Conservation (phyloP, 2,888 invertebrate species). For the Apoda limacodes region DNA sequence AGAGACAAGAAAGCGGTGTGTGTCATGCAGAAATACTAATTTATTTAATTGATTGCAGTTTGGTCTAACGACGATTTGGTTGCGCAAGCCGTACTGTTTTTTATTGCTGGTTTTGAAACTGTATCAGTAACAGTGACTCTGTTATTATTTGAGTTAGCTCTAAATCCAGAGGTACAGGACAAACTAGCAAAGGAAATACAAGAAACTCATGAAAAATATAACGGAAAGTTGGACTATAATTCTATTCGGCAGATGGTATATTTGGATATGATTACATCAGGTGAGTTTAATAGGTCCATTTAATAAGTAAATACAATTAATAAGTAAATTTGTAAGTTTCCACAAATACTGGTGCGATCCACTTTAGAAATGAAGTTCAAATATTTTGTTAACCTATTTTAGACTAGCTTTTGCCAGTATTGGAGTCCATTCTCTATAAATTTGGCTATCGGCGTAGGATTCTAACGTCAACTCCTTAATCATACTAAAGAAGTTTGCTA, state of each 20-base stretch:
- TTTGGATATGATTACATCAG: constrained; percentile 72
- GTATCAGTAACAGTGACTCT: constrained; percentile 57
- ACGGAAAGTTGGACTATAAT: constrained; percentile 57
- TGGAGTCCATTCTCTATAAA: no score
- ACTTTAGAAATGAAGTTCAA: constrained; percentile 38
- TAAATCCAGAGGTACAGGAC: constrained; percentile 69
- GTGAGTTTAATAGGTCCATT: constrained; percentile 26
- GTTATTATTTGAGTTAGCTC: constrained; percentile 65
- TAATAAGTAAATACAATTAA: no score
- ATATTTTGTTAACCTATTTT: no score
- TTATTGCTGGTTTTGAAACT: constrained; percentile 69
- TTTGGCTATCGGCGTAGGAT: no score
- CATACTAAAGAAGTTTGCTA: no score
- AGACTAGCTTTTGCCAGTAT: no score
- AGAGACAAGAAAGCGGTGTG: no score
- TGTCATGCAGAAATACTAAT: no score
- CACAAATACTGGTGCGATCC: constrained; percentile 26
- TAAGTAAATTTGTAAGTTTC: constrained; percentile 19
- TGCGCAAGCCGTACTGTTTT: constrained; percentile 64
- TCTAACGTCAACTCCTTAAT: no score
- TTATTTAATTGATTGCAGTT: constrained; percentile 22
- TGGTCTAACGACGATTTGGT: constrained; percentile 51
- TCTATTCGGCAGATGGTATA: constrained; percentile 66
- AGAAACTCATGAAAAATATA: constrained; percentile 44
- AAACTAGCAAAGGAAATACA: constrained; percentile 65